Evolutionary conservation across 1,140 invertebrate species (phyloP), one percentile per base, ranked within the genome.

Genomic region (Rhopalosiphum padi): DNA sequence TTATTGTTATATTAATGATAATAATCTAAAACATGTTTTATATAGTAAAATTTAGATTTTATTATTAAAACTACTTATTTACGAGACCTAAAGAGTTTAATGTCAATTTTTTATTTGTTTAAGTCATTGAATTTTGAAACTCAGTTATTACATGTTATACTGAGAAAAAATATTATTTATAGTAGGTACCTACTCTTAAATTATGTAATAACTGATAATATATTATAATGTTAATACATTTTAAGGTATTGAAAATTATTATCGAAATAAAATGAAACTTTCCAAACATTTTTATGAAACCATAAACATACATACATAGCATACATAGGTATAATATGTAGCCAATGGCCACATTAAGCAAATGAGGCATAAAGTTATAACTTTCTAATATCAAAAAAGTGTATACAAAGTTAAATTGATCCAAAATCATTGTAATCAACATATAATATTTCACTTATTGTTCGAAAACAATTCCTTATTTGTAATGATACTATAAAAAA

Each of bases 301-400:
- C 83, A 85, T 85, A 23, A 43, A 41, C 83, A 85, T 41, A 85
- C 35, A 37, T 83, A 22, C 60, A 37, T 83, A 77, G 60, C 46
- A 1, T 46, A 22, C 60, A 83, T 83, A 77, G n/a, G 60, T 77
- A 35, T 82, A 82, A 35, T 82, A 82, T 18, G 8, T 85, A 85
- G 83, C 41, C 83, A 85, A 85, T 85, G 83, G 83, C 23, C 7
- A 43, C 41, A 43, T 85, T 35, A 85, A 85, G 37, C 3, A 43
- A 85, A 85, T 43, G 41, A 85, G 22, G 83, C 83, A 43, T 85
- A 30, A 41, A 85, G 83, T 85, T 43, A 41, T 25, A 43, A 43
- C 83, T 85, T 85, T 85, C 83, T 85, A 85, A 85, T 85, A 37
- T 15, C 43, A 25, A 41, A 85, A 85, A 85, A 85, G 5, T 43